Percentiles rank a stretch among this genome's conserved stretches.
Evolutionary conservation across 2,113 vertebrate species (phyloP).

Genomic region (Gadus macrocephalus): DNA sequence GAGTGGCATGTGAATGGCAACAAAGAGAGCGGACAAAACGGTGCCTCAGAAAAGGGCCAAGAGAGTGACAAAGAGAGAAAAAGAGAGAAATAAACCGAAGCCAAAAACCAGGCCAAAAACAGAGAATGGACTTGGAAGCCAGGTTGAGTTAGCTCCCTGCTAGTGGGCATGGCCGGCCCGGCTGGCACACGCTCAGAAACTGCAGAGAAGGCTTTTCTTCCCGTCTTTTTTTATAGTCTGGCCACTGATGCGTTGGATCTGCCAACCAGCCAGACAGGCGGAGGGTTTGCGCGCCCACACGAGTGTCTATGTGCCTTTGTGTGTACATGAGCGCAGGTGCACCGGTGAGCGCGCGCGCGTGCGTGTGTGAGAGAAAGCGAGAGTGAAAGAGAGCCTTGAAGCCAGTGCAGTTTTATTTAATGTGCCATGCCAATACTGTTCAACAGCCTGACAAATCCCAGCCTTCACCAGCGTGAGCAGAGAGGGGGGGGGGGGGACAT

Average conservation of each 20-base stretch:
- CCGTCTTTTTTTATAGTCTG: conserved; percentile 45
- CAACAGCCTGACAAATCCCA: no score
- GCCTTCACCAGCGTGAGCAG: no score
- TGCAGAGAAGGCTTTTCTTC: conserved; percentile 28
- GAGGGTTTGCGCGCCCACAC: conserved; percentile 23
- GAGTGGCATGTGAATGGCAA: not conserved
- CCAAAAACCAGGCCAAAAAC: conserved; percentile 6
- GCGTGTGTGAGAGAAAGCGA: not conserved
- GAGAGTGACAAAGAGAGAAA: conserved; percentile 37
- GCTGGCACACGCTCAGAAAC: conserved; percentile 55
- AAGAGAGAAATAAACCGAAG: conserved; percentile 36
- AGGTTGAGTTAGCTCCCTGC: conserved; percentile 52
- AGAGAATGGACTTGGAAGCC: conserved; percentile 57
- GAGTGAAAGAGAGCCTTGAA: conserved; percentile 23
- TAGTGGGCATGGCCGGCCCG: conserved; percentile 62
- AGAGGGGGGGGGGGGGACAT: no score
- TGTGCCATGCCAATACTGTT: not conserved
- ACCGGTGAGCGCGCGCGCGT: not conserved
- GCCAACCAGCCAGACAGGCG: conserved; percentile 32
- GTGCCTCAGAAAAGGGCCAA: conserved; percentile 39
- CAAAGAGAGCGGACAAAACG: conserved; percentile 35
- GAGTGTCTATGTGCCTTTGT: not conserved
- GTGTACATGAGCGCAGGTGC: not conserved
- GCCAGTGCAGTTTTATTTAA: conserved; percentile 1
- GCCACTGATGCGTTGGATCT: conserved; percentile 40